Evolutionary conservation across 2,888 invertebrate genomes (phyloP).

Genomic region (Rotaria socialis): DNA sequence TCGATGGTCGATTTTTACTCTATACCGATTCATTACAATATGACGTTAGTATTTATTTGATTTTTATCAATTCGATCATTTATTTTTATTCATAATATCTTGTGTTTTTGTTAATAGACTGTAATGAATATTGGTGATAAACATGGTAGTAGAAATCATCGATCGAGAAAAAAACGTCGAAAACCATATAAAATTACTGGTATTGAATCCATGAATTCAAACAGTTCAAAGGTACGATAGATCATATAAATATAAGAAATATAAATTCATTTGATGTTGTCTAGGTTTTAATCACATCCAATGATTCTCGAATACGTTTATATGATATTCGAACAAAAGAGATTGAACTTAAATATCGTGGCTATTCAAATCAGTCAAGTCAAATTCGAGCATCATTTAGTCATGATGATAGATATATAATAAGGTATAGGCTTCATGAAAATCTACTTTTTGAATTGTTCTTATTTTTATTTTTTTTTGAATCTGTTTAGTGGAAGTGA

Average conservation of each 20-base stretch:
- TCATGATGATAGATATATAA: conserved; percentile 91
- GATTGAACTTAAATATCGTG: conserved; percentile 88
- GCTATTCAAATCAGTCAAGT: conserved; percentile 84
- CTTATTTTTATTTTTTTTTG: background rate
- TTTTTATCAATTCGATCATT: background rate
- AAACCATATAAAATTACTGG: conserved; percentile 73
- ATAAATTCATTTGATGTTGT: conserved; percentile 43
- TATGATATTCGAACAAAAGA: conserved; percentile 91
- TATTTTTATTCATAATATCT: background rate
- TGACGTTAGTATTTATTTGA: conserved; percentile 59
- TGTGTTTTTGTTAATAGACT: background rate
- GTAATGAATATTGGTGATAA: conserved; percentile 34
- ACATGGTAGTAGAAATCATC: background rate
- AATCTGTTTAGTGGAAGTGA: conserved; percentile 75
- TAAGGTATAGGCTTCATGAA: conserved; percentile 55
- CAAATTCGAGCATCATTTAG: conserved; percentile 89
- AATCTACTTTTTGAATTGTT: background rate
- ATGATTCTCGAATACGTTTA: conserved; percentile 88
- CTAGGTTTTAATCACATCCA: conserved; percentile 84
- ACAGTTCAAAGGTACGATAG: conserved; percentile 74
- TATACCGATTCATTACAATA: conserved; percentile 70
- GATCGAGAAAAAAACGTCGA: conserved; percentile 32
- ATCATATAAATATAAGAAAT: background rate
- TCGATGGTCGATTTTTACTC: conserved; percentile 95
- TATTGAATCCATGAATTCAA: conserved; percentile 83